Evolutionary conservation across 2,888 invertebrate species (phyloP), one percentile per base, ranked within the genome.

Genomic region (Microctonus aethiopoides): DNA sequence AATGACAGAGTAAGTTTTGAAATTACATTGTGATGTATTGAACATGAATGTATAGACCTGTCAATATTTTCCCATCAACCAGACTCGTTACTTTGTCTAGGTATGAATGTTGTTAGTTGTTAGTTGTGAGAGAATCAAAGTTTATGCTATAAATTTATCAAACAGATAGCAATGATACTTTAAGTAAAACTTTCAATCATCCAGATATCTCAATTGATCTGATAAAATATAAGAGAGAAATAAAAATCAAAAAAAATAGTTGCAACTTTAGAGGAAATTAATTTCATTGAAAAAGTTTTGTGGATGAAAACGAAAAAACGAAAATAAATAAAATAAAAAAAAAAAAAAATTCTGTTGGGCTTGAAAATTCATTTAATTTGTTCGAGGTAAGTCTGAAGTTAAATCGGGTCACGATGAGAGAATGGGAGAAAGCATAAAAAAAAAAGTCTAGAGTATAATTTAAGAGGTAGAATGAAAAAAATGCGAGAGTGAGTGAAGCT

Each of bases 221-320:
- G 46, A 13, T 34, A 13, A 1, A 29, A 13, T n/a, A n/a, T n/a
- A n/a, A n/a, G n/a, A n/a, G 11, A 7, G 57, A 13, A 54, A 11
- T 24, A 54, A 22, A 2, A 22, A 20, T 16, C 3, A 34, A 32
- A 16, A n/a, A 46, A 46, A 46, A 46, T 6, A 46, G 16, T 16
- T 46, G 16, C 46, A 46, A 16, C 20, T 46, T 46, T 3, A 16
- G 20, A 46, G 16, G 16, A 57, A 57, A 32, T 29, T 57, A 32
- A 16, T 57, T 57, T 57, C 57, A 57, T 57, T 57, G 57, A 57
- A 57, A 57, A 57, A 57, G 57, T 57, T 57, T 7, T 57, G 32
- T 29, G n/a, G 34, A 16, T 34, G 13, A n/a, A 34, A 34, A 57
- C 29, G 3, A 57, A 57, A 7, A 26, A 26, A 54, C 32, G 16